Conservation (phyloP, 2,888 invertebrate genomes). For the Furcula furcula region DNA sequence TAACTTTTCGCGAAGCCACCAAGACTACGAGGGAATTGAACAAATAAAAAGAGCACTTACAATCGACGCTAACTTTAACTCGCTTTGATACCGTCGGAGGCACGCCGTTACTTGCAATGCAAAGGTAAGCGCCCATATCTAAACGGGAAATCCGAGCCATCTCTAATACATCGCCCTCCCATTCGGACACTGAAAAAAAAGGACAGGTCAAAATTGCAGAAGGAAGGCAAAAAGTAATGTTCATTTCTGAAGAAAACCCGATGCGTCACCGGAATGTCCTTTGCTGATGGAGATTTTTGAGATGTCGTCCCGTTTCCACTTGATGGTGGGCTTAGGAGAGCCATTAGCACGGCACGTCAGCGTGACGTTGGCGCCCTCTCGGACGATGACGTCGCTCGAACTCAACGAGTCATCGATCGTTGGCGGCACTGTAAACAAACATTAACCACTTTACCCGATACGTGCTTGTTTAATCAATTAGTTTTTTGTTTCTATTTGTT, state of each 20-base stretch:
- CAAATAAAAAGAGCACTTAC: constrained; percentile 85
- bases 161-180: constrained; percentile 92
- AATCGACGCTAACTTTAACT: constrained; percentile 96
- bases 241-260: constrained; percentile 22
- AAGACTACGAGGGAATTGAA: too few species aligned
- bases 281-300: constrained; percentile 93
- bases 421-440: constrained; percentile 89
- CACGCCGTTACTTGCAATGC: constrained; percentile 94
- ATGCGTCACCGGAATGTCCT: constrained; percentile 85
- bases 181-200: constrained; percentile 86
- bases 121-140: constrained; percentile 96
- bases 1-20: too few species aligned
- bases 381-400: constrained; percentile 94
- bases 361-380: constrained; percentile 94
- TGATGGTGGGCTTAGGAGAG: constrained; percentile 93
- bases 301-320: constrained; percentile 95
- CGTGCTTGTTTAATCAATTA: constrained; percentile 5
- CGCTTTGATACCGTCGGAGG: constrained; percentile 95
- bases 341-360: constrained; percentile 94
- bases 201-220: constrained; percentile 15
- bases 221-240: constrained; percentile 16
- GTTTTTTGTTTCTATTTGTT: too few species aligned
- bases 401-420: constrained; percentile 95
- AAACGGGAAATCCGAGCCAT: constrained; percentile 92
- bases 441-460: constrained; percentile 32